Percentiles rank a stretch among this genome's conserved stretches.
phyloP scores from a whole-genome alignment of 2,113 vertebrate genomes.

The Antennarius striatus region DNA sequence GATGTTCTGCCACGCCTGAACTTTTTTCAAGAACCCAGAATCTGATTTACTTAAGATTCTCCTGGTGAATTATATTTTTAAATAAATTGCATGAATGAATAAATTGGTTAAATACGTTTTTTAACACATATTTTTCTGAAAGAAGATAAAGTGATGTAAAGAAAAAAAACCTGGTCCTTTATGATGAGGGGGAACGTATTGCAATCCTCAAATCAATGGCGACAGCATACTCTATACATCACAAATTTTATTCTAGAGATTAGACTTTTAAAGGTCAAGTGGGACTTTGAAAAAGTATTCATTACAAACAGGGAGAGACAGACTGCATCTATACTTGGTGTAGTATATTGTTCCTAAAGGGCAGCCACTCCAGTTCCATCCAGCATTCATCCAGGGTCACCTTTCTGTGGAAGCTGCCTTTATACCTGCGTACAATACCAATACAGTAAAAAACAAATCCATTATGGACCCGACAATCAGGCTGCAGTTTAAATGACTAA shows the following conservation, averaged over 20 bases:
- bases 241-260: conserved; percentile 12
- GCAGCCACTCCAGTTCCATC: conserved; percentile 19
- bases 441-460: too few species aligned
- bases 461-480: too few species aligned
- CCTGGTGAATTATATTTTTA: too few species aligned
- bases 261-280: conserved; percentile 39
- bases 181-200: background rate
- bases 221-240: conserved; percentile 3
- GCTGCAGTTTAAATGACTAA: background rate
- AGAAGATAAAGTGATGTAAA: too few species aligned
- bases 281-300: conserved; percentile 34
- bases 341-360: conserved; percentile 38
- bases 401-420: too few species aligned
- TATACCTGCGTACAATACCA: too few species aligned
- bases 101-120: too few species aligned
- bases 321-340: background rate
- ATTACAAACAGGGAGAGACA: conserved; percentile 15
- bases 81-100: too few species aligned
- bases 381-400: conserved; percentile 2
- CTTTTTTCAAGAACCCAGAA: too few species aligned
- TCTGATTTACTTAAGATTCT: too few species aligned
- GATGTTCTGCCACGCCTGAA: too few species aligned
- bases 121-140: too few species aligned
- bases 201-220: conserved; percentile 16
- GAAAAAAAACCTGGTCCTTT: background rate